These are phyloP conservation scores for Pogonocherus hispidulus DNA, from an alignment of 2,888 invertebrate genomes.

Conservation along the genomic window DNA sequence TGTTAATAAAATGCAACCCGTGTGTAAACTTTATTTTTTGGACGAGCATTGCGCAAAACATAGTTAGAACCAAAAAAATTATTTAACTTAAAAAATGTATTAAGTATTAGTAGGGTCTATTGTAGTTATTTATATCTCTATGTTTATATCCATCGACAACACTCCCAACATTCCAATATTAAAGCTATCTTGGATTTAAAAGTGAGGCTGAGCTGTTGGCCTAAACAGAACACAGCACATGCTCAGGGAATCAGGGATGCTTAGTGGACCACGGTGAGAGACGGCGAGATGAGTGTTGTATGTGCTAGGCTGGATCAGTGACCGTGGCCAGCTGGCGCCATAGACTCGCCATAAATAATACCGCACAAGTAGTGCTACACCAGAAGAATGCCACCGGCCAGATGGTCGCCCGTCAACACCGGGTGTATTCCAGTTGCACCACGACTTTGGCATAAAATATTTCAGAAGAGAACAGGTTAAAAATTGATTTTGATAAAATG, in stretches of 20 bases:
- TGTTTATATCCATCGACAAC: too few species aligned
- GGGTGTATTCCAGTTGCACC: conserved; percentile 53
- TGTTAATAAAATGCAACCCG: too few species aligned
- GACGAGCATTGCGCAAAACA: too few species aligned
- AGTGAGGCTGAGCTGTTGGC: neutral
- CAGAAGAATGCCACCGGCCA: conserved; percentile 66
- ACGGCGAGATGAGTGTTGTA: conserved; percentile 39
- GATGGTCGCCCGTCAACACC: conserved; percentile 62
- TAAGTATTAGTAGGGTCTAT: too few species aligned
- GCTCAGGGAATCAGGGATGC: conserved; percentile 9
- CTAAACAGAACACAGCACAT: neutral
- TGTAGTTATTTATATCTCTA: too few species aligned
- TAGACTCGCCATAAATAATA: conserved; percentile 69
- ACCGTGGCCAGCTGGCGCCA: conserved; percentile 71
- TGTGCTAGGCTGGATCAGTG: conserved; percentile 65
- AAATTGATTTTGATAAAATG: too few species aligned
- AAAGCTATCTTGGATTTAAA: too few species aligned
- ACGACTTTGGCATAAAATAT: conserved; percentile 27
- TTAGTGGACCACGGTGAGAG: conserved; percentile 42
- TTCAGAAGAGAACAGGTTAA: too few species aligned
- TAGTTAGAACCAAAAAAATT: too few species aligned
- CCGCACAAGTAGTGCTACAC: conserved; percentile 66
- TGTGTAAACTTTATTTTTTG: too few species aligned
- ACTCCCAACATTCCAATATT: too few species aligned
- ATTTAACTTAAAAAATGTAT: too few species aligned